Base-by-base conservation (phyloP, 2,797 vertebrate species). In the Tenualosa thibaudeaui region DNA sequence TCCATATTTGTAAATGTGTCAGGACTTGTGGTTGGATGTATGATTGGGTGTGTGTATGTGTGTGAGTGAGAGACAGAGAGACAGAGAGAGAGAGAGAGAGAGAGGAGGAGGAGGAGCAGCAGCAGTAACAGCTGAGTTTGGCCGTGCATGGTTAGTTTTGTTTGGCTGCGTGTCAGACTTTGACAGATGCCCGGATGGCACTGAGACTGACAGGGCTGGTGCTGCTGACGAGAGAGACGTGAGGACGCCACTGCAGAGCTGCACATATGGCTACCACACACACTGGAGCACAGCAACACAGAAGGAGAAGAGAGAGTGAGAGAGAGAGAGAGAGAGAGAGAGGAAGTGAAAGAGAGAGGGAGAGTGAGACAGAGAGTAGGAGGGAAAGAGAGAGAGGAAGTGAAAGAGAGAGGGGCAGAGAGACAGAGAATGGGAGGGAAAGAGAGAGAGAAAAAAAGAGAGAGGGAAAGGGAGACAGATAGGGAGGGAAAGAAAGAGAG, bases 131-230 rank as follows among this genome's bases (percentile, higher is more conserved):
- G 49, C 43, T 58, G 19, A 46, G 58, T 62, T 65, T 83, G 53
- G 24, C 53, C 51, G 50, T 82, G 31, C 56, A 19, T 65, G 58
- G 83, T 75, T 89, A 85, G 83, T 86, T 88, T 89, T 90, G 85
- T 86, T 90, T 90, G 90, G 90, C 84, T 83, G n/a, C 3, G 37
- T 51, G 78, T 82, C 87, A 85, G 81, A 84, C 51, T 87, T 83
- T 91, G 88, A 91, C 91, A 91, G 89, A 91, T 91, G 89, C 87
- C 87, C 91, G 84, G 82, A 87, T 86, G 85, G 68, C 82, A 86
- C 15, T 56, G 88, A 89, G 88, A 88, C 87, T 92, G 89, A 91
- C 86, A 88, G 85, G 8, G 87, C 50, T 51, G 7, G 7, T 51
- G 50, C 50, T 51, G 50, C 87, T 88, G 86, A 78, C 37, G 65